Percentiles rank a stretch among this genome's conserved stretches.
Evolutionary conservation across 2,113 vertebrate genomes (phyloP).

Genomic region (Alectura lathami): DNA sequence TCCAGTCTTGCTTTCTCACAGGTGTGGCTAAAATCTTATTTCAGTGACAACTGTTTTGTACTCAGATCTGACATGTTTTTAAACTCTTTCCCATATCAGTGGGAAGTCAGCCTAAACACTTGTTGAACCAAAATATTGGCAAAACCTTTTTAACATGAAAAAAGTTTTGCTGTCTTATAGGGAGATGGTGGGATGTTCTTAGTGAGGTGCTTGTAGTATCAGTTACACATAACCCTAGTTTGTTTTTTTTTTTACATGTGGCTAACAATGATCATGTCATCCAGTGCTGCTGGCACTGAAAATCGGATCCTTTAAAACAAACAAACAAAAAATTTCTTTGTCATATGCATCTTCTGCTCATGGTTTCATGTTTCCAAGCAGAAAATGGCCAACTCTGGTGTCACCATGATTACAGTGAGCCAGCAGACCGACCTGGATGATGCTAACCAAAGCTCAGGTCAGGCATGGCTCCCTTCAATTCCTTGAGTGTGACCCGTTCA

Average conservation of each 20-base stretch:
- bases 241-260: not conserved
- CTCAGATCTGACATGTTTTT: not conserved
- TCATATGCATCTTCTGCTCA: not conserved
- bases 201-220: not conserved
- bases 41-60: not conserved
- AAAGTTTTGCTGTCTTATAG: accelerated
- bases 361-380: not conserved
- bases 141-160: not conserved
- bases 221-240: accelerated
- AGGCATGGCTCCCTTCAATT: not conserved
- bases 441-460: constrained; percentile 51
- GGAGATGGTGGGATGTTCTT: not conserved
- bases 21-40: not conserved
- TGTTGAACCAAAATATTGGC: not conserved
- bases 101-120: not conserved
- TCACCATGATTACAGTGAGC: not conserved
- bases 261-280: not conserved
- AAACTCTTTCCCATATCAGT: not conserved
- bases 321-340: not conserved
- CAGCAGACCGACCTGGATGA: not conserved
- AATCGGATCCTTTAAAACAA: not conserved
- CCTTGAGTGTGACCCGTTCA: not conserved
- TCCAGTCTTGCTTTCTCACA: not conserved
- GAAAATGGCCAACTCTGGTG: not conserved
- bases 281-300: not conserved